Evolutionary conservation across 2,113 vertebrate genomes (phyloP).

Genomic region (Microtus oregoni): DNA sequence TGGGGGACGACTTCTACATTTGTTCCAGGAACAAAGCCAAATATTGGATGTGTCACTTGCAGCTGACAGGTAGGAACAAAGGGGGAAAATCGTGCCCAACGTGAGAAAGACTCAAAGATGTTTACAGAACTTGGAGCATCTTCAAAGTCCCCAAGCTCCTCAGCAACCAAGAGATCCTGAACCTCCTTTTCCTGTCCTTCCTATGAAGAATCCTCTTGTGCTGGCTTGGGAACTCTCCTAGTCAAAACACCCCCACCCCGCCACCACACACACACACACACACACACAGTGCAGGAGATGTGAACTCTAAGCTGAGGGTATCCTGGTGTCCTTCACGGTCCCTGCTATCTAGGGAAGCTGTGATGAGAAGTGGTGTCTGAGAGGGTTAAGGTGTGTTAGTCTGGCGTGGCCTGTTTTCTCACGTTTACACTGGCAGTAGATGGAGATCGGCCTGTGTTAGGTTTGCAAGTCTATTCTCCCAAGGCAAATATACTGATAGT

Average conservation of each 20-base stretch:
- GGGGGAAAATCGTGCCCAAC: background rate
- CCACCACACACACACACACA: background rate
- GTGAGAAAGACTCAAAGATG: background rate
- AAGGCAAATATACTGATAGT: conserved; percentile 64
- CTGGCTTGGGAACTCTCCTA: background rate
- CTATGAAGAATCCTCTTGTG: background rate
- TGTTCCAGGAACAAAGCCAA: conserved; percentile 63
- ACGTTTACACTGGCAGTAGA: conserved; percentile 40
- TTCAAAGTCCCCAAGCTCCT: conserved; percentile 25
- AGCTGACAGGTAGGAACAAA: conserved; percentile 46
- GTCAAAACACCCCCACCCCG: background rate
- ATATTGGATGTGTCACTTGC: background rate
- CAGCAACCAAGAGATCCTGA: background rate
- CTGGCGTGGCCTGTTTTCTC: conserved; percentile 56
- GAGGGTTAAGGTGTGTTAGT: conserved; percentile 62
- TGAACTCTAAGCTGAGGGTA: background rate
- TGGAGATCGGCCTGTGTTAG: conserved; percentile 71
- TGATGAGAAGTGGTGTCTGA: background rate
- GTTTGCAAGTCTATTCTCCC: conserved; percentile 53
- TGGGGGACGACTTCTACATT: conserved; percentile 18
- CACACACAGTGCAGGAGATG: background rate
- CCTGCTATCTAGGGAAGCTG: background rate
- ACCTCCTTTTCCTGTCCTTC: conserved; percentile 8
- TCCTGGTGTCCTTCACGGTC: conserved; percentile 7
- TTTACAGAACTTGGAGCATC: conserved; percentile 23